Evolutionary conservation across 2,797 vertebrate species (phyloP).

Genomic region (Loriculus beryllinus): DNA sequence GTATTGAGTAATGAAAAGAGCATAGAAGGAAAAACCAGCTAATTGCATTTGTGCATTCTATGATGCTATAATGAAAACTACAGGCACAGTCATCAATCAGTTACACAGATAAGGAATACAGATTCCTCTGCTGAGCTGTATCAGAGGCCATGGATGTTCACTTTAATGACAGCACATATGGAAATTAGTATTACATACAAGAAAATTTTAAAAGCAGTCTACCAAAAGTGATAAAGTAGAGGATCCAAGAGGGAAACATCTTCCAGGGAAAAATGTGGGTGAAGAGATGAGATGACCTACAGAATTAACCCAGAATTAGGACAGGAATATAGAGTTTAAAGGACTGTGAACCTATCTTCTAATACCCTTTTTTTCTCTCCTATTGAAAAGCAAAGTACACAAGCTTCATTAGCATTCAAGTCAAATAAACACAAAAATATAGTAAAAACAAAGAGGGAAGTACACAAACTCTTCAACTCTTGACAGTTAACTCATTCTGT

Average conservation of each 20-base stretch:
- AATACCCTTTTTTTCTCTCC: background rate
- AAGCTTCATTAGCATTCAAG: background rate
- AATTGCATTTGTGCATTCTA: constrained; percentile 14
- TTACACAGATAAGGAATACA: background rate
- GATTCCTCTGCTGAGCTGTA: background rate
- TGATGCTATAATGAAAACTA: constrained; percentile 25
- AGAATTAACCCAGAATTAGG: background rate
- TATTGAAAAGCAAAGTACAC: background rate
- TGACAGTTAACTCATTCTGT: background rate
- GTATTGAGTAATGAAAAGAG: constrained; percentile 35
- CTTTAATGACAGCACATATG: background rate
- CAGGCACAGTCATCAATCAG: constrained; percentile 13
- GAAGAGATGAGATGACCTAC: background rate
- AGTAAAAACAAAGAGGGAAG: background rate
- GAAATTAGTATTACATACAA: background rate
- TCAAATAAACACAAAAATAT: background rate
- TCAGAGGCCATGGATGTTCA: background rate
- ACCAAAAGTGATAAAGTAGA: background rate
- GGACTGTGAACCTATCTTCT: background rate
- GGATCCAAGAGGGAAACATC: background rate
- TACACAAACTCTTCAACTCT: background rate
- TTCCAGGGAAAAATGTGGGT: background rate
- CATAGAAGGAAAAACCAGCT: background rate
- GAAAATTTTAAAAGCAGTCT: background rate
- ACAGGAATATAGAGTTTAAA: background rate